Base-by-base conservation (phyloP, 1,140 invertebrate genomes). In the Drosophila grimshawi region DNA sequence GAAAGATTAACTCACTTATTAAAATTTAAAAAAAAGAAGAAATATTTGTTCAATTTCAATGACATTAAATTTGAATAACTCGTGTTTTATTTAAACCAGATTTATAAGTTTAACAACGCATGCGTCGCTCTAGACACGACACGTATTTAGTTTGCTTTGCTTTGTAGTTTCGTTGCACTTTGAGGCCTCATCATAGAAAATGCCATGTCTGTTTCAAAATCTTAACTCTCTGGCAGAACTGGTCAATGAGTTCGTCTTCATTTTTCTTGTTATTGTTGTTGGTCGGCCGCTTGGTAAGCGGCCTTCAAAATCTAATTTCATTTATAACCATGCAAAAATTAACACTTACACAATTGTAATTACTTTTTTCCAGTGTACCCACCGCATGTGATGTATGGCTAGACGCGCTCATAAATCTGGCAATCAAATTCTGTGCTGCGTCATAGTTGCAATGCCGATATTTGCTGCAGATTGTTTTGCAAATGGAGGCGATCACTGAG, bases 261-360 rank as follows among this genome's bases (percentile, higher is more conserved):
- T 49, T 7, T 27, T 55, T 48, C 46, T 61, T 57, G 11, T 30
- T 48, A 5, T 29, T 10, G 3, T 53, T 72, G 65, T 59, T 61
- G 60, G 29, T 51, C 61, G 66, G 71, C 51, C 65, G 30, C 52
- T 52, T 37, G 39, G 35, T 32, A n/a, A 33, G 27, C 33, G 69
- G 66, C 81, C 81, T 86, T 88, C 71, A 88, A 73, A 51, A 64
- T 32, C 48, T 33, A 67, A 79, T 73, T 88, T 76, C 69, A 80
- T 88, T 82, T 86, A 80, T 82, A 43, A 52, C 67, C 67, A 45
- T 59, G 75, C 49, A 61, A 55, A 86, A 86, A 77, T 80, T 86
- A 88, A 55, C 83, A 82, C 73, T 41, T 10, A 8, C 27, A 60
- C 19, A 32, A 48, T 39, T 19, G 48, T 32, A 66, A 32, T 41